These are phyloP conservation scores for Eremophila alpestris DNA, from an alignment of 2,797 vertebrate species.

Conservation along the genomic window DNA sequence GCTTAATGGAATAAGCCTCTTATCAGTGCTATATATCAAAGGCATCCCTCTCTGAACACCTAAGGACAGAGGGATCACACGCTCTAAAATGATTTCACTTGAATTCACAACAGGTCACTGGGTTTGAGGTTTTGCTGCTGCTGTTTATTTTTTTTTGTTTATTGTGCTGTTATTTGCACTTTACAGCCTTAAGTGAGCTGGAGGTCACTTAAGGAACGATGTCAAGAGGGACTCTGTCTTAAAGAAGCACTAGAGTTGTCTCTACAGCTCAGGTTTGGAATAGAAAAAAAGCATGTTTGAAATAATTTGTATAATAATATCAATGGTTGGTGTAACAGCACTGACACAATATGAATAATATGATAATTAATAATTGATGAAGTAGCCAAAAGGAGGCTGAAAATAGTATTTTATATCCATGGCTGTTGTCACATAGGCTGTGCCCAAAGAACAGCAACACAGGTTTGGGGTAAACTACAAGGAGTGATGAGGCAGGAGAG, in stretches of 20 bases:
- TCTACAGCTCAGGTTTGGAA: not conserved
- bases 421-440: not conserved
- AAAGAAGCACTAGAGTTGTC: not conserved
- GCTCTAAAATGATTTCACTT: not conserved
- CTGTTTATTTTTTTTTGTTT: not conserved
- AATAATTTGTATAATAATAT: not conserved
- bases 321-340: not conserved
- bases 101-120: not conserved
- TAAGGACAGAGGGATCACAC: slow-evolving; percentile 40
- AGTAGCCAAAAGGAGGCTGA: not conserved
- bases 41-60: slow-evolving; percentile 28
- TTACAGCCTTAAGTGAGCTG: not conserved
- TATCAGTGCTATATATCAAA: slow-evolving; percentile 51
- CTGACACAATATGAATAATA: not conserved
- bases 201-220: not conserved
- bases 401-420: not conserved
- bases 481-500: not conserved
- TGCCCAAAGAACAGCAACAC: not conserved
- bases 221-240: not conserved
- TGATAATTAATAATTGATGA: not conserved
- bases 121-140: not conserved
- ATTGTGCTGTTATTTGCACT: not conserved
- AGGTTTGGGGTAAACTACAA: not conserved
- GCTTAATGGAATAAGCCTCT: slow-evolving; percentile 57
- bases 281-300: not conserved